phyloP scores from a whole-genome alignment of 2,888 invertebrate genomes.

The Microplitis manilae region DNA sequence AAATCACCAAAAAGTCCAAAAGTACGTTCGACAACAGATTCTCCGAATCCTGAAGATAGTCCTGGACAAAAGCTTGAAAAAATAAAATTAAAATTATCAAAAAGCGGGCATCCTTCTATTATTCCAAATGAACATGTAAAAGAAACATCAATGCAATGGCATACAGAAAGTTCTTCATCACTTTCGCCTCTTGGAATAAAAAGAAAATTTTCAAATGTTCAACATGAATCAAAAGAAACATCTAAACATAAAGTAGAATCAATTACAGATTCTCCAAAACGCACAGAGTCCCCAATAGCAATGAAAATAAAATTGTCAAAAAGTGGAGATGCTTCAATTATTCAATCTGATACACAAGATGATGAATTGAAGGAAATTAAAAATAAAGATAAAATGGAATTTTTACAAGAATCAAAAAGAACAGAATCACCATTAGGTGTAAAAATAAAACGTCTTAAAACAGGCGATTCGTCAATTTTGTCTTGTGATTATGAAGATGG shows the following conservation, averaged over 20 bases:
- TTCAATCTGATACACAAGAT: slow-evolving; percentile 45
- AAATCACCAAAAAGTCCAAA: slow-evolving; percentile 69
- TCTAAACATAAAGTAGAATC: neutral
- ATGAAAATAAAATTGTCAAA: slow-evolving; percentile 63
- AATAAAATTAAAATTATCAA: slow-evolving; percentile 74
- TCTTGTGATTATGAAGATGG: slow-evolving; percentile 41
- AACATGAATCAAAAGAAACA: neutral
- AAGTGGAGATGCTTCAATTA: slow-evolving; percentile 60
- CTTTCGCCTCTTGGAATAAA: slow-evolving; percentile 66
- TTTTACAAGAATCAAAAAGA: slow-evolving; percentile 56
- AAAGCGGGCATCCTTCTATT: slow-evolving; percentile 70
- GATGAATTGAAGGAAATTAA: slow-evolving; percentile 42
- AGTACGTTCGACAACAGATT: slow-evolving; percentile 67
- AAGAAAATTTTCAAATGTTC: slow-evolving; percentile 60
- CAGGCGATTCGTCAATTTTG: slow-evolving; percentile 53
- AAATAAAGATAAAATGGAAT: slow-evolving; percentile 39
- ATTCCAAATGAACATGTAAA: slow-evolving; percentile 66
- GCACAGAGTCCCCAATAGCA: neutral
- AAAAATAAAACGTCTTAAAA: slow-evolving; percentile 64
- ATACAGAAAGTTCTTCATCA: slow-evolving; percentile 62
- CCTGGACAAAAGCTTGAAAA: slow-evolving; percentile 73
- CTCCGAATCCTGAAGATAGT: slow-evolving; percentile 69
- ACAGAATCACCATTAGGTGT: slow-evolving; percentile 64
- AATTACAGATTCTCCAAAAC: neutral
- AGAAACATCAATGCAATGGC: slow-evolving; percentile 61